Percentiles rank a stretch among this genome's conserved stretches.
Evolutionary conservation across 35 echinoderm and acorn worm genomes (phyloP).

Genomic region (Apostichopus californicus): DNA sequence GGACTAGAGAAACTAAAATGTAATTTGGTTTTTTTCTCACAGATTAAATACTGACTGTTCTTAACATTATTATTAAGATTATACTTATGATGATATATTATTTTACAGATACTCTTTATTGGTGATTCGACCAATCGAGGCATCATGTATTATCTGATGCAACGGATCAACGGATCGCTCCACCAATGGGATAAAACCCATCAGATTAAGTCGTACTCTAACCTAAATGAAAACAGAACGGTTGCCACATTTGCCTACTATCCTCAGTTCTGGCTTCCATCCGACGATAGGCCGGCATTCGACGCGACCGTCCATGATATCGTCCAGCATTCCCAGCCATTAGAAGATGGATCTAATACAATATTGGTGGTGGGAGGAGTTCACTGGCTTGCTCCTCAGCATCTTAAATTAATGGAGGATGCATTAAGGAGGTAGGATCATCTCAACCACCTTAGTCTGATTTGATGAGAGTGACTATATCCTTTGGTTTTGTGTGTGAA

Average conservation of each 20-base stretch:
- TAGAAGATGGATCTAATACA: slow-evolving; percentile 69
- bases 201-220: slow-evolving; percentile 80
- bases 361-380: slow-evolving; percentile 89
- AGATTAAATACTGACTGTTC: no score
- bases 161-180: slow-evolving; percentile 85
- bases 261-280: slow-evolving; percentile 94
- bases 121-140: slow-evolving; percentile 97
- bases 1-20: no score
- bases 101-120: slow-evolving; percentile 78
- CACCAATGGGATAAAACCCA: slow-evolving; percentile 96
- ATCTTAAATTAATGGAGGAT: slow-evolving; percentile 76
- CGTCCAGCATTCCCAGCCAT: slow-evolving; percentile 48
- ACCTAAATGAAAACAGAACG: slow-evolving; percentile 86
- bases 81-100: no score
- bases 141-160: slow-evolving; percentile 98
- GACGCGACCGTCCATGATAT: slow-evolving; percentile 73
- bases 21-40: no score
- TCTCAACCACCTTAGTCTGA: not conserved
- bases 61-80: no score
- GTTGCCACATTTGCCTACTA: slow-evolving; percentile 83
- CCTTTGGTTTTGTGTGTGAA: no score
- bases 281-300: slow-evolving; percentile 78
- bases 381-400: slow-evolving; percentile 89
- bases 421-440: slow-evolving; percentile 60
- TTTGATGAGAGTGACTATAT: no score